These are phyloP conservation scores for Limenitis arthemis DNA, from an alignment of 2,888 invertebrate genomes.

Conservation along the genomic window DNA sequence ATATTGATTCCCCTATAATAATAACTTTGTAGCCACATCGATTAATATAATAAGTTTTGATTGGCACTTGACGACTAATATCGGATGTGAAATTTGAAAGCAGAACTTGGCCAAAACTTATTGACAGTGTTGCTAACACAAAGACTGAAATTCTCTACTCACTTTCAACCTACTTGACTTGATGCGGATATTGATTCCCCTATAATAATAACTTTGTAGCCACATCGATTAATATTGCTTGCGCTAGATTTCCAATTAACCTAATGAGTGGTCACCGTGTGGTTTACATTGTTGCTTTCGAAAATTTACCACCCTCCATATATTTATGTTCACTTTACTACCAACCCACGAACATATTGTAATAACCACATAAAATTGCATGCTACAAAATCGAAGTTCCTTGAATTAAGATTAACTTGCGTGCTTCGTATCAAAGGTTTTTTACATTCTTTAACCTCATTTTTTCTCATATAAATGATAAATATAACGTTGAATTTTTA, in stretches of 20 bases:
- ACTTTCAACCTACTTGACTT: neutral
- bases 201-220: slow-evolving; percentile 11
- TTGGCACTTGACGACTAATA: too few species aligned
- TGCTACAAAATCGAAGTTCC: slow-evolving; percentile 3
- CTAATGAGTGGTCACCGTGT: slow-evolving; percentile 42
- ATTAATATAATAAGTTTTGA: too few species aligned
- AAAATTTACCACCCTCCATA: slow-evolving; percentile 10
- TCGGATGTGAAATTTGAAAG: too few species aligned
- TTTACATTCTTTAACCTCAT: slow-evolving; percentile 1
- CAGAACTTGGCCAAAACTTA: too few species aligned
- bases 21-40: slow-evolving; percentile 10
- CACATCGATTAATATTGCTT: slow-evolving; percentile 22
- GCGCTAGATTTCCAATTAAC: slow-evolving; percentile 46
- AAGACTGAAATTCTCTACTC: too few species aligned
- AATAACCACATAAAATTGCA: slow-evolving; percentile 7
- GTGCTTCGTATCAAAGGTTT: slow-evolving; percentile 3
- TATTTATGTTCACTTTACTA: slow-evolving; percentile 1
- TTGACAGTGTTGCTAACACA: too few species aligned
- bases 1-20: slow-evolving; percentile 9
- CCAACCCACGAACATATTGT: neutral
- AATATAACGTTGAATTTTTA: too few species aligned
- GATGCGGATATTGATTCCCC: slow-evolving; percentile 2
- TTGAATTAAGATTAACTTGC: slow-evolving; percentile 7
- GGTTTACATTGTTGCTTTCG: slow-evolving; percentile 41
- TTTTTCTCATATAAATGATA: neutral